Conservation (phyloP, 2,113 vertebrate genomes). For the Cavia aperea region DNA sequence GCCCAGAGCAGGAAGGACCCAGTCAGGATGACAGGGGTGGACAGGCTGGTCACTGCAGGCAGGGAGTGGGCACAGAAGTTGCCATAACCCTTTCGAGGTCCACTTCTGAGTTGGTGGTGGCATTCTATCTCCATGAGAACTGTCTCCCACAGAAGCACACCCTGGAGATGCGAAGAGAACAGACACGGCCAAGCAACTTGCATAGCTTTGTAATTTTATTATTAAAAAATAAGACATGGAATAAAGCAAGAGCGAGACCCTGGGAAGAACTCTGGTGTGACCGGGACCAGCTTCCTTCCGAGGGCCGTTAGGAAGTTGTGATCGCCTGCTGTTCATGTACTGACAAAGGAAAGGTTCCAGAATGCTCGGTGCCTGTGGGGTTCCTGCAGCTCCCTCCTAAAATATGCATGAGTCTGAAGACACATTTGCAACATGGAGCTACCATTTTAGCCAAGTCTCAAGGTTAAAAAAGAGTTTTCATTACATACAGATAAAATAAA, state of each 20-base stretch:
- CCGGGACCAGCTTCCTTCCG: not conserved
- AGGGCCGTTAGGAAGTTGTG: not conserved
- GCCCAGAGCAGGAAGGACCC: too few relatives aligned
- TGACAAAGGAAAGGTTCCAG: not conserved
- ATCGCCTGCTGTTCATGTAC: not conserved
- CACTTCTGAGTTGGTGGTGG: rapidly evolving
- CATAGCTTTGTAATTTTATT: not conserved
- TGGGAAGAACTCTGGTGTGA: not conserved
- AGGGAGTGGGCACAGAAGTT: not conserved
- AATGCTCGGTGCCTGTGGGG: not conserved
- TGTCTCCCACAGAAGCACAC: not conserved
- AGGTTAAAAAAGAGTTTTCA: constrained; percentile 44
- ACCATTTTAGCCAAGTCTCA: not conserved
- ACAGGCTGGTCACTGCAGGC: rapidly evolving
- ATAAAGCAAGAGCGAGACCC: not conserved
- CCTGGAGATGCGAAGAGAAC: too few relatives aligned
- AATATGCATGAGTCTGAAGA: not conserved
- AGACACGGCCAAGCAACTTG: rapidly evolving
- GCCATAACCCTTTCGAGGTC: rapidly evolving
- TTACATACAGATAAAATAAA: constrained; percentile 63
- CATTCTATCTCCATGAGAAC: not conserved
- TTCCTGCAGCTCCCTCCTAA: constrained; percentile 23
- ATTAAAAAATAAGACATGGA: not conserved
- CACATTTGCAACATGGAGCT: not conserved
- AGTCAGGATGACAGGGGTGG: rapidly evolving